Percentiles rank a stretch among this genome's conserved stretches.
These are phyloP conservation scores for Lethocerus indicus DNA, from an alignment of 1,140 invertebrate genomes.

Conservation along the genomic window DNA sequence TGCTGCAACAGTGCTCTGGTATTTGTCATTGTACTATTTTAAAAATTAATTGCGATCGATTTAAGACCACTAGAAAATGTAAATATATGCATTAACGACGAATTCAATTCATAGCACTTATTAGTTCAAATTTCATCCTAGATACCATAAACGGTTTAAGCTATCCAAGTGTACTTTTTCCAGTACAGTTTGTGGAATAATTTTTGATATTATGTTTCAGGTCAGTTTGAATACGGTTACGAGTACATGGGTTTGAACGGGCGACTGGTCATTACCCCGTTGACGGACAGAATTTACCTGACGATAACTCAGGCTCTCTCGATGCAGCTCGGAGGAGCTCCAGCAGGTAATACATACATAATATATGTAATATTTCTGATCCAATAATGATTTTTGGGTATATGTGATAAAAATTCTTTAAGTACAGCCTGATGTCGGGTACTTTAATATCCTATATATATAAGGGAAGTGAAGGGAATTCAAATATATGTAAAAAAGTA, in stretches of 20 bases:
- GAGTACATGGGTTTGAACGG: conserved; percentile 90
- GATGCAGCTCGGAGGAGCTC: conserved; percentile 1
- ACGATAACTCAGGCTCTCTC: conserved; percentile 73
- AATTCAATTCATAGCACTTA: too few relatives aligned
- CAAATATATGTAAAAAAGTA: background rate
- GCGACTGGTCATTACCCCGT: conserved; percentile 72
- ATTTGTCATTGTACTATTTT: conserved; percentile 12
- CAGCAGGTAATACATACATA: background rate
- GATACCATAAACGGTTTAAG: too few relatives aligned
- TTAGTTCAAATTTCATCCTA: too few relatives aligned
- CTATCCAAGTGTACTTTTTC: background rate
- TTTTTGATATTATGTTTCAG: conserved; percentile 20
- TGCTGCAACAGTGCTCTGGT: conserved; percentile 71
- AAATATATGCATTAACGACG: background rate
- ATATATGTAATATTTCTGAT: background rate
- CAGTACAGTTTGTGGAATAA: background rate
- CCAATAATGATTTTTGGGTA: background rate
- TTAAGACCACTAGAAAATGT: background rate
- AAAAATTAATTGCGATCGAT: conserved; percentile 2
- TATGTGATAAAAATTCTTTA: background rate
- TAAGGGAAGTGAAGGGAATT: background rate
- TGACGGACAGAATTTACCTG: conserved; percentile 81
- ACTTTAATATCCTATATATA: background rate
- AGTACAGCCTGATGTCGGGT: background rate
- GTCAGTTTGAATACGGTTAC: conserved; percentile 74